A percentile compares a stretch with the other conserved stretches of the same genome.
Conservation (phyloP, 2,888 invertebrate species). For the Emmelina monodactyla region DNA sequence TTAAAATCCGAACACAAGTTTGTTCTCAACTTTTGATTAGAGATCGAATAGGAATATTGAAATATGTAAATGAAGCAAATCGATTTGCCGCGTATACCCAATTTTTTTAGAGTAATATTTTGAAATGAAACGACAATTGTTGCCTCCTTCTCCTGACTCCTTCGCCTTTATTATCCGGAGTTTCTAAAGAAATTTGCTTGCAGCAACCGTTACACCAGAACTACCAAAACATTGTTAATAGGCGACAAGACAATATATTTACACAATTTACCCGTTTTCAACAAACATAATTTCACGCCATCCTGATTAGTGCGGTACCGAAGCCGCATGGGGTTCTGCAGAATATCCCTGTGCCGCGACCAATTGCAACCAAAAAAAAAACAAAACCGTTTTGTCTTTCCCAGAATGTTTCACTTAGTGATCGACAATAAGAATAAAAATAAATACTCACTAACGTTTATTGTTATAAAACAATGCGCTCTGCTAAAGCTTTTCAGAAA, state of each 20-base stretch:
- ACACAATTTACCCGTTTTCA: too few relatives aligned
- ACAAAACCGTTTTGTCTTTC: neutral
- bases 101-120: too few relatives aligned
- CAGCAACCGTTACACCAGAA: too few relatives aligned
- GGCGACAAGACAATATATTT: too few relatives aligned
- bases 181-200: too few relatives aligned
- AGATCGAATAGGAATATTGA: constrained; percentile 28
- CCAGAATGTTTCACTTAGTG: constrained; percentile 15
- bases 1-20: constrained; percentile 27
- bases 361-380: constrained; percentile 16
- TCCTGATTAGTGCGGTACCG: constrained; percentile 37
- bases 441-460: constrained; percentile 33
- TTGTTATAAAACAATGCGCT: constrained; percentile 22
- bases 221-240: too few relatives aligned
- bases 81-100: too few relatives aligned
- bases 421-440: constrained; percentile 23
- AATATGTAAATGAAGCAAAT: constrained; percentile 28
- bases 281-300: constrained; percentile 13
- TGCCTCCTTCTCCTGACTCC: too few relatives aligned
- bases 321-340: constrained; percentile 31
- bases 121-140: too few relatives aligned
- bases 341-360: constrained; percentile 18
- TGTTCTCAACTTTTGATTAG: constrained; percentile 35
- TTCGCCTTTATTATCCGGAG: too few relatives aligned
- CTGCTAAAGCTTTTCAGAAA: constrained; percentile 16